phyloP scores from a whole-genome alignment of 1,140 invertebrate genomes.

The Ostrea denselamellosa region DNA sequence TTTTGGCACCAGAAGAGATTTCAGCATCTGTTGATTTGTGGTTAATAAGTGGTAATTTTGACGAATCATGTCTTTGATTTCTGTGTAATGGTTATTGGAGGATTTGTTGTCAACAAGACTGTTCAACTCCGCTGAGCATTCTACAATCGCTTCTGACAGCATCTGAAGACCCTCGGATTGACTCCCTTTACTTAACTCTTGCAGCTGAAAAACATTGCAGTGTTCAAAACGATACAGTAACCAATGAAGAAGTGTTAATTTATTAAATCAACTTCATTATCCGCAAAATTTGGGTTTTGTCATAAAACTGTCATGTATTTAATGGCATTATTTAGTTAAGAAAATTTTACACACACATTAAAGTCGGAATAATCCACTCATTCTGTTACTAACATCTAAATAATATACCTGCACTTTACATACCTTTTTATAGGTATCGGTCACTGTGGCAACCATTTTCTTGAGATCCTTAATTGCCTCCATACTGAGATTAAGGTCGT shows the following conservation, averaged over 20 bases:
- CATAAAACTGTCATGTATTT: no score
- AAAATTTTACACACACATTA: no score
- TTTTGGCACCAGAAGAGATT: constrained; percentile 12
- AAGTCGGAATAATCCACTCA: no score
- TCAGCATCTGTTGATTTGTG: constrained; percentile 24
- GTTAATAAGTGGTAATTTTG: neutral
- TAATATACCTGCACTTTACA: neutral
- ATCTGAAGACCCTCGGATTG: neutral
- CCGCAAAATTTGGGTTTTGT: neutral
- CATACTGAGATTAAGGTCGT: constrained; percentile 27
- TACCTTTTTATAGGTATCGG: neutral
- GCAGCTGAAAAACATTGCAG: neutral
- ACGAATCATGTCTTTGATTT: constrained; percentile 31
- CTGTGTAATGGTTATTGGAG: neutral
- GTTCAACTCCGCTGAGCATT: neutral
- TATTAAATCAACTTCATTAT: neutral
- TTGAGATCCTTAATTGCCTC: constrained; percentile 48
- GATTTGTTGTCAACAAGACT: neutral
- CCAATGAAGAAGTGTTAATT: no score
- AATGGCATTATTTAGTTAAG: no score
- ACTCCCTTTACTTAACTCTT: neutral
- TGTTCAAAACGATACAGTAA: neutral
- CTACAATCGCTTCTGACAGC: neutral
- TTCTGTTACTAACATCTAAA: no score
- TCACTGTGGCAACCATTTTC: constrained; percentile 20